Conservation (phyloP, 2,888 invertebrate genomes). For the Drosophila phalerata region DNA sequence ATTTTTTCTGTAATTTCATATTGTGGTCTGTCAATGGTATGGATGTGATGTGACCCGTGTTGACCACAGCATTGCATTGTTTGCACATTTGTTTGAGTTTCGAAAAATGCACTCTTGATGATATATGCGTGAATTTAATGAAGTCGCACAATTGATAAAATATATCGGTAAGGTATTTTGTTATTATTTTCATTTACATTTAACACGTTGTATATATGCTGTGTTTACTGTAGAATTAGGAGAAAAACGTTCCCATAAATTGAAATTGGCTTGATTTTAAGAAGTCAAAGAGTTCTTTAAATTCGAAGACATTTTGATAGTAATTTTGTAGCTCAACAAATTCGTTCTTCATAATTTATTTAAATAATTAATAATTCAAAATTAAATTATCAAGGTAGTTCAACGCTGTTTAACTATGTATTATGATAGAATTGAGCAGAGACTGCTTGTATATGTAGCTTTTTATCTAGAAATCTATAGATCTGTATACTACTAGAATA, state of each 20-base stretch:
- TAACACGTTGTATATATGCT: background rate
- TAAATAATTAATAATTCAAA: background rate
- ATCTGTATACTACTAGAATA: slow-evolving; percentile 2
- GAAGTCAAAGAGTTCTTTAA: no score
- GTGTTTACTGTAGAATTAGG: no score
- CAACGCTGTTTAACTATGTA: background rate
- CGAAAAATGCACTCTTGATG: slow-evolving; percentile 66
- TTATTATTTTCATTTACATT: slow-evolving; percentile 40
- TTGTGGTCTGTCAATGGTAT: background rate
- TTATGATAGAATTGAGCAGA: background rate
- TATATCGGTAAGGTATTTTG: slow-evolving; percentile 44
- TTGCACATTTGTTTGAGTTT: slow-evolving; percentile 60
- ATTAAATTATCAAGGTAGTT: background rate
- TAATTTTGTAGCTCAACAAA: background rate
- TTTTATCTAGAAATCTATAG: slow-evolving; percentile 1
- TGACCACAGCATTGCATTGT: slow-evolving; percentile 47
- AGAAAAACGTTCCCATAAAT: no score
- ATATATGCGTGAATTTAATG: slow-evolving; percentile 74
- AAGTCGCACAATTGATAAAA: slow-evolving; percentile 75
- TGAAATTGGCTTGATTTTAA: no score
- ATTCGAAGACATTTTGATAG: background rate
- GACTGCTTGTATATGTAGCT: no score
- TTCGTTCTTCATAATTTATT: background rate
- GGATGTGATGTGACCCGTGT: background rate
- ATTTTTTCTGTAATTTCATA: slow-evolving; percentile 3